Conservation (phyloP, 2,888 invertebrate genomes). For the Plagodis pulveraria region DNA sequence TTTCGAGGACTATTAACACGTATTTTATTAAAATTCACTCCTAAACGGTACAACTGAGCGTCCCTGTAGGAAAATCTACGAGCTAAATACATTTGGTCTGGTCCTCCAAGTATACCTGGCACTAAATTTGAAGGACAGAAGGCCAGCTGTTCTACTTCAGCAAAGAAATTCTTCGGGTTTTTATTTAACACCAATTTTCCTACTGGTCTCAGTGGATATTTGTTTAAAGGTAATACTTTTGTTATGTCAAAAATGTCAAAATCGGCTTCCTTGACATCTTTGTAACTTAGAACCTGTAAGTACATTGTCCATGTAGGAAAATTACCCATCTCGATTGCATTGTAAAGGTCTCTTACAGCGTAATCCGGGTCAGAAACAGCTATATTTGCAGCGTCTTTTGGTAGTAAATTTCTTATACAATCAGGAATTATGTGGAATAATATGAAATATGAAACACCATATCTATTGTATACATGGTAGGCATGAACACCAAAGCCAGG, state of each 20-base stretch:
- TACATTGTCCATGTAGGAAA: constrained; percentile 90
- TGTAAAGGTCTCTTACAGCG: constrained; percentile 92
- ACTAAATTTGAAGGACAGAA: constrained; percentile 93
- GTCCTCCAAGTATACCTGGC: constrained; percentile 94
- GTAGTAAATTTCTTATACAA: constrained; percentile 90
- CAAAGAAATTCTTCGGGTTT: constrained; percentile 94
- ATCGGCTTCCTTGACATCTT: constrained; percentile 89
- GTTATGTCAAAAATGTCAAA: constrained; percentile 97
- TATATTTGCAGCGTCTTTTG: constrained; percentile 87
- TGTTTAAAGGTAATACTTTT: constrained; percentile 90
- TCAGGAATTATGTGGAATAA: constrained; percentile 96
- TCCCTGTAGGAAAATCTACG: constrained; percentile 93
- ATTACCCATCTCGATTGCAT: constrained; percentile 90
- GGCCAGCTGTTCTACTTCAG: constrained; percentile 94
- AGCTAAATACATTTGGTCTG: constrained; percentile 94
- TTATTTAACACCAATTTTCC: constrained; percentile 92
- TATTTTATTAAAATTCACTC: not conserved
- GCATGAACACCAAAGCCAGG: constrained; percentile 97
- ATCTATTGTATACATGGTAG: constrained; percentile 92
- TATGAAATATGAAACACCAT: constrained; percentile 88
- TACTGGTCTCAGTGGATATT: constrained; percentile 92
- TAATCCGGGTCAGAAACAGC: constrained; percentile 93
- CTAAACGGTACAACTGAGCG: constrained; percentile 84
- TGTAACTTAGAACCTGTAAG: constrained; percentile 92
- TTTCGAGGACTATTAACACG: constrained; percentile 92